Base-by-base conservation (phyloP, 2,113 vertebrate genomes). In the Orthonyx spaldingii region DNA sequence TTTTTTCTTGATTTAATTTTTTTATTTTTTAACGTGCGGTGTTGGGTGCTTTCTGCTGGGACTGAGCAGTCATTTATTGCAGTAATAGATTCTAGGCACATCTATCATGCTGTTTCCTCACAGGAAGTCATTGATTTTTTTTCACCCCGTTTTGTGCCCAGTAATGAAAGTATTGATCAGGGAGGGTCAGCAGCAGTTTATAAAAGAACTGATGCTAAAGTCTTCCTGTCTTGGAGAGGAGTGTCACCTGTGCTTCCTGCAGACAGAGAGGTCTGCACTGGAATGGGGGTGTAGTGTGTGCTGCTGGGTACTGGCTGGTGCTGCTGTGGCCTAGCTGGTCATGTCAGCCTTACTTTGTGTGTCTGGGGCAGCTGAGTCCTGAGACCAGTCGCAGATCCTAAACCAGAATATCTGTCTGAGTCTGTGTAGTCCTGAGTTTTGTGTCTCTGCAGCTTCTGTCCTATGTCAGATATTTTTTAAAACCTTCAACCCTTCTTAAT, bases 111-210 rank as follows among this genome's bases (percentile, higher is more conserved):
- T 78, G 39, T 63, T 85, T 95, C 87, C 91, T 49, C 63, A 65
- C 65, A 80, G 96, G 94, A 98, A 96, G 61, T 78, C n/a, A 96
- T 92, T 93, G 97, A 96, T 91, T 96, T 64, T 59, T 77, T 66
- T 59, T 32, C 9, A 39, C 72, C 69, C 87, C 0, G 2, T 94
- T 96, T 94, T 90, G 72, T 96, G 94, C 94, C 94, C 82, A 83
- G 95, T 97, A 96, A 98, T 98, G 96, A 95, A 97, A 90, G 27
- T 97, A 98, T 97, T 86, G 97, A 97, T 98, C 64, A 92, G 70
- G 87, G 86, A 95, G 90, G 91, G 88, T 93, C 88, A 47, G 52
- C 39, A 89, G 83, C 90, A 87, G 92, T 97, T 97, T 95, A 91
- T 97, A 94, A 96, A 94, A 94, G 74, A 94, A 52, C 55, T 53